phyloP scores from a whole-genome alignment of 2,797 vertebrate species.

The Microcaecilia unicolor region DNA sequence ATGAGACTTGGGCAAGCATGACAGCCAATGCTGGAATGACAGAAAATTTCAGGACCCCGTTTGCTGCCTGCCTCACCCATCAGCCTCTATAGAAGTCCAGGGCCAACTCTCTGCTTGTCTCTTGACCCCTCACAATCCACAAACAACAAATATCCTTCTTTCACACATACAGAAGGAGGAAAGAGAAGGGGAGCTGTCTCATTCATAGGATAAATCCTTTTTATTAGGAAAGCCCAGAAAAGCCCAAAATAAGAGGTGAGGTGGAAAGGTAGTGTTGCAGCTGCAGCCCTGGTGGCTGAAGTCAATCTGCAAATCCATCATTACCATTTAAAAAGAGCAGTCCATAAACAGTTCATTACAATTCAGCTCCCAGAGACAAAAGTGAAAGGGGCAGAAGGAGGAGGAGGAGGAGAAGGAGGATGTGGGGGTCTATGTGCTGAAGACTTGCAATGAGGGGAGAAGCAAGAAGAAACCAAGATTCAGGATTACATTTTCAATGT shows the following conservation, averaged over 20 bases:
- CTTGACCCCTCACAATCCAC: too few relatives aligned
- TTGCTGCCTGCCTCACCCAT: too few relatives aligned
- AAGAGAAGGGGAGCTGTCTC: background rate
- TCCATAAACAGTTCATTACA: conserved; percentile 1
- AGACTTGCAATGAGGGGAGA: fast-evolving
- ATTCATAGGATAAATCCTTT: too few relatives aligned
- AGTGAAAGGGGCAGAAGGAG: background rate
- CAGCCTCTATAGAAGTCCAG: too few relatives aligned
- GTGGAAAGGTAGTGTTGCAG: background rate
- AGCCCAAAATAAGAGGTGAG: background rate
- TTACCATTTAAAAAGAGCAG: conserved; percentile 1
- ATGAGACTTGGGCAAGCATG: too few relatives aligned
- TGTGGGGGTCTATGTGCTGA: background rate
- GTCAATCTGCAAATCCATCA: conserved; percentile 3
- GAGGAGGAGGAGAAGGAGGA: background rate
- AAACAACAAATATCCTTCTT: too few relatives aligned
- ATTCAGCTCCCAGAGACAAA: fast-evolving
- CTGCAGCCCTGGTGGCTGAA: background rate
- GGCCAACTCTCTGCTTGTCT: too few relatives aligned
- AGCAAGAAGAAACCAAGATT: too few relatives aligned
- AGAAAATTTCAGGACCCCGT: too few relatives aligned
- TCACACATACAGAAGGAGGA: fast-evolving
- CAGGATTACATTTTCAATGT: too few relatives aligned
- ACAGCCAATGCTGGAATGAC: too few relatives aligned
- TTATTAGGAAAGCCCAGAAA: too few relatives aligned